Conservation (phyloP, 2,888 invertebrate genomes). For the Sphaerophoria rueppellii region DNA sequence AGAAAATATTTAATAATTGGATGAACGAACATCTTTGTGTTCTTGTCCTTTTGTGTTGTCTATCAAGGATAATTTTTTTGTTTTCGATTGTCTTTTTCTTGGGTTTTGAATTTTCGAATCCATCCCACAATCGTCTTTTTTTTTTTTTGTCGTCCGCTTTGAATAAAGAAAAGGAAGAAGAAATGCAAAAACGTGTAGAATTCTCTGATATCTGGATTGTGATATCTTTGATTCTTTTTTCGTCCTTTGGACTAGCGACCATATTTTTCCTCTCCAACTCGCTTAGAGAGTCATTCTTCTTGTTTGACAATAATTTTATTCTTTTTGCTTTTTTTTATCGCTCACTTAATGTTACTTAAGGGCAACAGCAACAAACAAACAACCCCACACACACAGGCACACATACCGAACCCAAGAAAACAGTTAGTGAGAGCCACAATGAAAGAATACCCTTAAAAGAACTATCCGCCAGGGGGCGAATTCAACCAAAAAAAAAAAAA, state of each 20-base stretch:
- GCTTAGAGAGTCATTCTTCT: constrained; percentile 7
- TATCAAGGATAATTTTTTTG: too few relatives aligned
- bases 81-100: too few relatives aligned
- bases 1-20: too few relatives aligned
- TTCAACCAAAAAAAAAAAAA: constrained; percentile 35
- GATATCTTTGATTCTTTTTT: constrained; percentile 25
- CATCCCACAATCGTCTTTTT: not conserved
- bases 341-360: constrained; percentile 50
- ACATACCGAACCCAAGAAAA: not conserved
- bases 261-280: constrained; percentile 4
- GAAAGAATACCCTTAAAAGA: constrained; percentile 15
- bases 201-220: not conserved
- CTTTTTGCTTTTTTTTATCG: constrained; percentile 41
- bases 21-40: too few relatives aligned
- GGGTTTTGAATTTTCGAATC: too few relatives aligned
- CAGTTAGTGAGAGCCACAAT: constrained; percentile 1
- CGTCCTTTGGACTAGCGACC: constrained; percentile 7
- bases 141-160: not conserved
- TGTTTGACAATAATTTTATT: constrained; percentile 50
- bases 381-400: too few relatives aligned
- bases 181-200: constrained; percentile 45
- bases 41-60: too few relatives aligned
- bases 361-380: constrained; percentile 28
- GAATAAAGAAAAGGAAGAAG: not conserved
- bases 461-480: constrained; percentile 30